Conservation (phyloP, 2,113 vertebrate species). For the Tympanuchus pallidicinctus region DNA sequence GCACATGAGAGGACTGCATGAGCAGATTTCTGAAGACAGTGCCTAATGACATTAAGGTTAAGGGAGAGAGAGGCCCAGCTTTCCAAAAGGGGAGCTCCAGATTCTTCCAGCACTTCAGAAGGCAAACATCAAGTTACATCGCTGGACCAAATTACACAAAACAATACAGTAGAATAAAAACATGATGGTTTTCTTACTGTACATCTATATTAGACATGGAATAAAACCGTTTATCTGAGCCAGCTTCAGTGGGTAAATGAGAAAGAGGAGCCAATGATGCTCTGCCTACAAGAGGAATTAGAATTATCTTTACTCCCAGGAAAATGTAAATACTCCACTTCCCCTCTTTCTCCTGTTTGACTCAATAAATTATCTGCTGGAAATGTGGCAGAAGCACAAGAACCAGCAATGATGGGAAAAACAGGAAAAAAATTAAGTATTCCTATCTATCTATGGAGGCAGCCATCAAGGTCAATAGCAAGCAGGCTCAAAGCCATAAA, state of each 20-base stretch:
- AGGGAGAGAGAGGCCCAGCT: background rate
- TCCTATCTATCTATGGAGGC: background rate
- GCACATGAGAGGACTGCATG: background rate
- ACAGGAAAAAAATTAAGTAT: background rate
- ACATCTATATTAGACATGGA: background rate
- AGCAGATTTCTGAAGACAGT: background rate
- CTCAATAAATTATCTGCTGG: background rate
- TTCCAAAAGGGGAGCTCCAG: background rate
- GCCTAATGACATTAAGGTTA: background rate
- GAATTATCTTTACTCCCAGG: background rate
- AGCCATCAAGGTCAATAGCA: background rate
- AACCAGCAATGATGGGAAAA: background rate
- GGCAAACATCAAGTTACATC: background rate
- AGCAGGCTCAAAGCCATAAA: background rate
- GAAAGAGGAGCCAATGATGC: background rate
- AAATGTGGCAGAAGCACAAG: background rate
- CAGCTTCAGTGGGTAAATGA: background rate
- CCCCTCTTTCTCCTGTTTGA: background rate
- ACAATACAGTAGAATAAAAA: background rate
- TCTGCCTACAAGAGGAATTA: background rate
- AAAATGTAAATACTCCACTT: slow-evolving; percentile 17
- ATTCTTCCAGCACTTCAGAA: background rate
- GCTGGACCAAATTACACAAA: background rate
- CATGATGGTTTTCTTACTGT: background rate
- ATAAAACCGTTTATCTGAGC: background rate